A percentile compares a stretch with the other conserved stretches of the same genome.
Conservation (phyloP, 2,888 invertebrate genomes). For the Euproctis similis region DNA sequence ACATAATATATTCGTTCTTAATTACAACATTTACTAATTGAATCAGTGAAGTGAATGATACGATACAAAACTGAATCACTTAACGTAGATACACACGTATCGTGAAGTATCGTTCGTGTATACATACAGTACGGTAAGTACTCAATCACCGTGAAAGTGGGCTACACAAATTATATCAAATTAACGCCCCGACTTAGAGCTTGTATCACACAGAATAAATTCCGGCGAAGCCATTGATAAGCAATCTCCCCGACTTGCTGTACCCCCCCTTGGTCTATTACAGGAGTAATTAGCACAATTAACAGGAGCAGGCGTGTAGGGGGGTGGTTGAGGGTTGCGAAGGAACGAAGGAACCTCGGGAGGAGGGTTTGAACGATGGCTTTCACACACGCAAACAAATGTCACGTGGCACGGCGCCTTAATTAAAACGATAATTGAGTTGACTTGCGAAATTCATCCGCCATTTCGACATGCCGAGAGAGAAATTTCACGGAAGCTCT, state of each 20-base stretch:
- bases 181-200: constrained; percentile 38
- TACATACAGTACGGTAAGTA: constrained; percentile 2
- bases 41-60: too few relatives aligned
- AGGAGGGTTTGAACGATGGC: constrained; percentile 49
- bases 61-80: too few relatives aligned
- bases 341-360: constrained; percentile 20
- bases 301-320: constrained; percentile 55
- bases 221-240: constrained; percentile 66
- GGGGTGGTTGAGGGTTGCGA: constrained; percentile 16
- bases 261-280: constrained; percentile 73
- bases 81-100: constrained; percentile 3
- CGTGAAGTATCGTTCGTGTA: constrained; percentile 2
- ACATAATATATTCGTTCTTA: too few relatives aligned
- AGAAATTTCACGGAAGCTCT: constrained; percentile 68
- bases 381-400: constrained; percentile 75
- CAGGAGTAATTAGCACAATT: constrained; percentile 77
- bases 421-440: constrained; percentile 77
- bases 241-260: constrained; percentile 67
- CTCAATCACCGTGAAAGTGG: constrained; percentile 14
- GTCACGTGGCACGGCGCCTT: constrained; percentile 73
- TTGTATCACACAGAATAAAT: constrained; percentile 58
- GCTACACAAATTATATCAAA: constrained; percentile 40
- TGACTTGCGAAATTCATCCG: constrained; percentile 75
- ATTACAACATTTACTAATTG: too few relatives aligned
- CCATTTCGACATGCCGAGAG: constrained; percentile 72